Base-by-base conservation (phyloP, 2,113 vertebrate species). In the Thalassoma bifasciatum region DNA sequence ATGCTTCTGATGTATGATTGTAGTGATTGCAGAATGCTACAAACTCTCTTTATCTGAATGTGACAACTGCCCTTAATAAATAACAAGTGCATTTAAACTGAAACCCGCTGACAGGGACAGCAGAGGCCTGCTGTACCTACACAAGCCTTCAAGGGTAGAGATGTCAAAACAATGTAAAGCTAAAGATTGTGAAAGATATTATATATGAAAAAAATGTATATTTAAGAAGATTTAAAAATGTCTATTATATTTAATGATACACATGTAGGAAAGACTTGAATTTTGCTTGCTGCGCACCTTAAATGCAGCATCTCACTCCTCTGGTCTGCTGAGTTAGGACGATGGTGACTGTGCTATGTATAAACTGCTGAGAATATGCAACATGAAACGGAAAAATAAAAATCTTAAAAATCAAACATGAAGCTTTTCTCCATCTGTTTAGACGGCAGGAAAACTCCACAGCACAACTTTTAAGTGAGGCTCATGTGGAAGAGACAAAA, bases 81-180 rank as follows among this genome's bases (percentile, higher is more conserved):
- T 92, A 88, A 77, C 92, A 97, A 97, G 96, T 97, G 95, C 96
- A 96, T 97, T 96, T 93, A 96, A 93, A 91, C 86, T 51, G 58
- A 76, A 72, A 84, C 83, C 79, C 8, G 19, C 74, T 81, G 77
- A 77, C 30, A 17, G 77, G 75, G 58, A 50, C 69, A 10, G 75
- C 72, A 77, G 77, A 47, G 75, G 63, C 66, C 73, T 75, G 82
- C 72, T 84, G 79, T 65, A 61, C 75, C 71, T 76, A 66, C 63
- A 73, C 44, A 40, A 81, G 86, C 84, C 87, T 91, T 90, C 71
- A 73, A 85, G 78, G 85, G 81, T 60, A 83, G 68, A 65, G 70
- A 88, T 87, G 81, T 91, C 75, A 81, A 85, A 82, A 58, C 56
- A 66, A 78, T 26, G 26, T 82, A 58, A 78, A 84, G 78, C 60